phyloP scores from a whole-genome alignment of 2,113 vertebrate genomes.

The Dermatemys mawii region DNA sequence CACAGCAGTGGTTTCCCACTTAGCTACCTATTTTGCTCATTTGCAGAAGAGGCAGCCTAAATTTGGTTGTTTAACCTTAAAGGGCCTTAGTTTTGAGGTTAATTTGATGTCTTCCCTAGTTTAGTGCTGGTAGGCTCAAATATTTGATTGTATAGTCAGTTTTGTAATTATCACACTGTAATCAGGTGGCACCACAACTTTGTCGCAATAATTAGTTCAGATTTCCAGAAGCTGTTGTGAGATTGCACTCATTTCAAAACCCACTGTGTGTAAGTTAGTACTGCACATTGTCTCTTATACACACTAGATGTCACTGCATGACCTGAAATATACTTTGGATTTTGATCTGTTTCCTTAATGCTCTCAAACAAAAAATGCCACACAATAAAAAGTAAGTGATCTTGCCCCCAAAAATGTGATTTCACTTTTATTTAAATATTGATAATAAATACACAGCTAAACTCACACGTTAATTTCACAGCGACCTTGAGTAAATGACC shows the following conservation, averaged over 20 bases:
- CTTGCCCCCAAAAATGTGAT: not conserved
- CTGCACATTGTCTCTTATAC: slow-evolving; percentile 1
- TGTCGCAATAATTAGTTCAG: not conserved
- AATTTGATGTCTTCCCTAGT: rapidly evolving
- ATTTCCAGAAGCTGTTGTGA: not conserved
- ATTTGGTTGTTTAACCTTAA: not conserved
- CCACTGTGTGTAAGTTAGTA: not conserved
- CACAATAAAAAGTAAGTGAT: not conserved
- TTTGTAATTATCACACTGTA: rapidly evolving
- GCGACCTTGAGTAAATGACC: not conserved
- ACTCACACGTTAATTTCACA: not conserved
- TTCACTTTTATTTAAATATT: not conserved
- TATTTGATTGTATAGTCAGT: rapidly evolving
- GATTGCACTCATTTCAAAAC: not conserved
- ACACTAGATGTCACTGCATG: slow-evolving; percentile 74
- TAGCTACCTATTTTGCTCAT: rapidly evolving
- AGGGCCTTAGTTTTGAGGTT: not conserved
- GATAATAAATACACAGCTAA: not conserved
- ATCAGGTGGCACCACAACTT: rapidly evolving
- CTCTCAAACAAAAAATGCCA: not conserved
- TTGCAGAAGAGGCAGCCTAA: not conserved
- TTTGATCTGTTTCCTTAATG: slow-evolving; percentile 25
- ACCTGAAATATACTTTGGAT: slow-evolving; percentile 27
- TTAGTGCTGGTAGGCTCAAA: rapidly evolving
- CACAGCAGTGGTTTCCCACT: not conserved